Evolutionary conservation across 2,888 invertebrate genomes (phyloP), one percentile per base, ranked within the genome.

Genomic region (Platycheirus rosarum): DNA sequence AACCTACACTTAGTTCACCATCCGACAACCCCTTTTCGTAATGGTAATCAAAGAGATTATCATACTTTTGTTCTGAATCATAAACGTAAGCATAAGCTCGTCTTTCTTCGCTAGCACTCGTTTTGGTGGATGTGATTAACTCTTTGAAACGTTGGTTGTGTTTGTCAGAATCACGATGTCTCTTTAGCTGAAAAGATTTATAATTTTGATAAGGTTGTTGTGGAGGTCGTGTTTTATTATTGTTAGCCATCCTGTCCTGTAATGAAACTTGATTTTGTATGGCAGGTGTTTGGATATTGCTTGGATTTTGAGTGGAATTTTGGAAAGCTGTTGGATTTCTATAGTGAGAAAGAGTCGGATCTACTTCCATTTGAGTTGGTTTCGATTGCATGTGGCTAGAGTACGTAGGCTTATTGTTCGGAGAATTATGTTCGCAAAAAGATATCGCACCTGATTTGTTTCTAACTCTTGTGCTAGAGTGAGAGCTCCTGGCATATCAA

Each of bases 401-500:
- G 29, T 3, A 8, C 7, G 8, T 8, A 32, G 8, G 29, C 8
- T 8, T 7, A 6, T 23, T 8, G 8, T 32, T 5, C 8, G 29
- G 29, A 8, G 29, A 32, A 32, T 32, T 32, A 8, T 32, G 8
- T 23, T 23, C 6, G 23, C 23, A 23, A 23, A 23, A 23, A 23
- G 3, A 23, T 23, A 23, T 6, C 23, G 2, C 23, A 4, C 23
- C 48, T 16, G 48, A 49, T 14, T 42, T 42, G 6, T 5, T 42
- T 42, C 37, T 16, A 70, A 26, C 40, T 60, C 60, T 32, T 60
- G 66, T 9, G 48, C 44, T 14, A 44, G 14, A n/a, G 62, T 51
- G 6, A 63, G 53, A 13, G 63, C 73, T 26, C 20, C 35, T 8
- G 63, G 73, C n/a, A 53, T 29, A 35, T 63, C 46, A n/a, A 18